phyloP scores from a whole-genome alignment of 2,888 invertebrate species.

The Plebejus melissa region DNA sequence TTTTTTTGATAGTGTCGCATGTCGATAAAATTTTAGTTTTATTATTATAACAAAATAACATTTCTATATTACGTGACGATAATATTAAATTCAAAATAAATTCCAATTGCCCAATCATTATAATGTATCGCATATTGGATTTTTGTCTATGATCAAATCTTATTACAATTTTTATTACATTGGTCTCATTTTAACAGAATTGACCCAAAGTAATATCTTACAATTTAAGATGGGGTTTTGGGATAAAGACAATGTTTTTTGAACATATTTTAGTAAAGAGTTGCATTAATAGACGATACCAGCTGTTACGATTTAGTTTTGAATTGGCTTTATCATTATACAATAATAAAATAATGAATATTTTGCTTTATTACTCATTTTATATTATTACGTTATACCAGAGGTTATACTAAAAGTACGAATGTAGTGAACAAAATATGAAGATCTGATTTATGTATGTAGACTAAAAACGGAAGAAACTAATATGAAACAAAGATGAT shows the following conservation, averaged over 20 bases:
- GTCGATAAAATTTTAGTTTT: background rate
- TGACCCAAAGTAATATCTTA: background rate
- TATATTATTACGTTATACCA: too few species aligned
- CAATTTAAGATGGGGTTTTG: background rate
- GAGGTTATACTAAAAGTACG: too few species aligned
- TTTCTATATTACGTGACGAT: too few species aligned
- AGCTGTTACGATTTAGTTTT: background rate
- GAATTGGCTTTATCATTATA: background rate
- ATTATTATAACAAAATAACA: background rate
- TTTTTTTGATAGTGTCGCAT: too few species aligned
- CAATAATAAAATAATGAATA: background rate
- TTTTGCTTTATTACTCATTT: too few species aligned
- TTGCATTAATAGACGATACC: background rate
- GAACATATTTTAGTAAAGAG: background rate
- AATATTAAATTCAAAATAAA: too few species aligned
- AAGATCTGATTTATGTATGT: too few species aligned
- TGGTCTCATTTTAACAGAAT: background rate
- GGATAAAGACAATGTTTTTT: background rate
- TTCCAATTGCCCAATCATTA: too few species aligned
- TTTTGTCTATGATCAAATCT: background rate
- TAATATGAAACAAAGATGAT: too few species aligned
- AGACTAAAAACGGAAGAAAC: too few species aligned
- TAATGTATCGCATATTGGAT: background rate
- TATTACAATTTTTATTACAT: conserved; percentile 5
- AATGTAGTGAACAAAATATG: too few species aligned